Percentiles rank a stretch among this genome's conserved stretches.
These are phyloP conservation scores for Neodiprion lecontei DNA, from an alignment of 1,140 invertebrate genomes.

Conservation along the genomic window DNA sequence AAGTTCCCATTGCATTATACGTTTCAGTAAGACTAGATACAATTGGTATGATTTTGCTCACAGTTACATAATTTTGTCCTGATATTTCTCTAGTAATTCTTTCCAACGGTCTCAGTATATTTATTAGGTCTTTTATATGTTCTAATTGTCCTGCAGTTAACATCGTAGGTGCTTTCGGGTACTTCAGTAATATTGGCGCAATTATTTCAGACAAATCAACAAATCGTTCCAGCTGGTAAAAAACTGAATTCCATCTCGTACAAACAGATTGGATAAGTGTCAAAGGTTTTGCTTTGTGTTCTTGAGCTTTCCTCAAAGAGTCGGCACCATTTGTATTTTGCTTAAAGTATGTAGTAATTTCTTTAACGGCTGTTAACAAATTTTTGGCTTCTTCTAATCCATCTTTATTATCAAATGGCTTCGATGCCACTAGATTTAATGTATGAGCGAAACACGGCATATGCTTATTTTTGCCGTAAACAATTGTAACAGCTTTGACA, in stretches of 20 bases:
- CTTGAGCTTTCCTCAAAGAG: neutral
- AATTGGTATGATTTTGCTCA: too few relatives aligned
- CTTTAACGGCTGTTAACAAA: neutral
- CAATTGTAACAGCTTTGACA: conserved; percentile 45
- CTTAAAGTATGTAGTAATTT: neutral
- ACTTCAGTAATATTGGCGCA: too few relatives aligned
- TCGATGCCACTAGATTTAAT: neutral
- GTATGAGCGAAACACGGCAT: conserved; percentile 24
- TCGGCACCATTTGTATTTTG: neutral
- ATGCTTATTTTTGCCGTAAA: conserved; percentile 46
- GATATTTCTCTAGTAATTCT: too few relatives aligned
- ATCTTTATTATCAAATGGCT: neutral
- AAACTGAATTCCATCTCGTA: neutral
- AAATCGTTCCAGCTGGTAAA: too few relatives aligned
- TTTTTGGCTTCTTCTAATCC: neutral
- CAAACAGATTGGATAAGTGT: neutral
- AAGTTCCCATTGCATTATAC: too few relatives aligned
- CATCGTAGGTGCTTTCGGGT: too few relatives aligned
- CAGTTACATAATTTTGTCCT: too few relatives aligned
- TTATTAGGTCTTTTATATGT: too few relatives aligned
- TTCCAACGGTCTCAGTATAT: too few relatives aligned
- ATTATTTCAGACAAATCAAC: too few relatives aligned
- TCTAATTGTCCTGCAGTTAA: too few relatives aligned
- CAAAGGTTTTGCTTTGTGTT: neutral
- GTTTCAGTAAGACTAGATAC: too few relatives aligned